Percentiles rank a stretch among this genome's conserved stretches.
Conservation (phyloP, 2,888 invertebrate genomes). For the Bedellia somnulentella region DNA sequence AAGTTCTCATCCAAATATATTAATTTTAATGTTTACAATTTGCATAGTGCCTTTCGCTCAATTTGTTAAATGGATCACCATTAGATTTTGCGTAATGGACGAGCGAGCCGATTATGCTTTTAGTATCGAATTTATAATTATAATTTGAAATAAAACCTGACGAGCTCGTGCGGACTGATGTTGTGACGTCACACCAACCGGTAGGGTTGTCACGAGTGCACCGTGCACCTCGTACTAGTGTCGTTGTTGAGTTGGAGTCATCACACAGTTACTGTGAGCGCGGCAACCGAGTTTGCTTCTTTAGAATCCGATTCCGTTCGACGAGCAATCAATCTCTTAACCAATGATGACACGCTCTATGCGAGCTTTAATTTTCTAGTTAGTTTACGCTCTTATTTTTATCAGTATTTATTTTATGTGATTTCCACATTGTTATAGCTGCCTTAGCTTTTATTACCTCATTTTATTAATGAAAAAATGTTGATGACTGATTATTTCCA, state of each 20-base stretch:
- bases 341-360: slow-evolving; percentile 49
- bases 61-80: slow-evolving; percentile 33
- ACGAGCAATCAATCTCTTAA: no score
- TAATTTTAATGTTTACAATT: slow-evolving; percentile 35
- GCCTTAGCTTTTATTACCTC: slow-evolving; percentile 49
- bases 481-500: slow-evolving; percentile 57
- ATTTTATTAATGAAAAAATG: slow-evolving; percentile 45
- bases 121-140: slow-evolving; percentile 1
- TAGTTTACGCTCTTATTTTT: slow-evolving; percentile 31
- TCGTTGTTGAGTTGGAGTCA: no score
- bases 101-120: slow-evolving; percentile 23
- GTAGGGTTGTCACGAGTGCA: no score
- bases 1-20: slow-evolving; percentile 33
- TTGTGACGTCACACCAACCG: no score
- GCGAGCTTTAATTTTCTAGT: slow-evolving; percentile 20
- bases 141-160: background rate
- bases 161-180: slow-evolving; percentile 2
- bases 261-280: no score
- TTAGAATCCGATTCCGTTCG: no score
- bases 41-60: slow-evolving; percentile 57
- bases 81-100: slow-evolving; percentile 27
- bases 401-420: slow-evolving; percentile 53
- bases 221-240: no score
- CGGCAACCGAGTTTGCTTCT: no score
- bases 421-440: slow-evolving; percentile 47